These are phyloP conservation scores for Cirrhinus molitorella DNA, from an alignment of 2,797 vertebrate genomes.

Conservation along the genomic window DNA sequence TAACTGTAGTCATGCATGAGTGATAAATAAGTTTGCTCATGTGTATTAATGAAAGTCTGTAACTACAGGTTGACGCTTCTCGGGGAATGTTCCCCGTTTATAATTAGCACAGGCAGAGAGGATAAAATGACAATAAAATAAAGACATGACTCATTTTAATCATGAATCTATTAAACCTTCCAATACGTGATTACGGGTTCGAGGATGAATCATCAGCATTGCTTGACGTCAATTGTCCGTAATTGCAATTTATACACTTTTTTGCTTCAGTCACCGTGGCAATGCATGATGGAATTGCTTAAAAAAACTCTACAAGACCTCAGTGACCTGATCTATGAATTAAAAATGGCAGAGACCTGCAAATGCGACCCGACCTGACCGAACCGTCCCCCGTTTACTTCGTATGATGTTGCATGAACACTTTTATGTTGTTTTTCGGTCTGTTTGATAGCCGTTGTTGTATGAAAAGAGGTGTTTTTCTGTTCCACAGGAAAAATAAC, in stretches of 20 bases:
- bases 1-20: neutral
- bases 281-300: neutral
- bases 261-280: neutral
- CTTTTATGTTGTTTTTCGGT: no score
- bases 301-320: neutral
- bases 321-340: slow-evolving; percentile 10
- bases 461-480: no score
- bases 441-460: neutral
- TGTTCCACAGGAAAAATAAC: neutral
- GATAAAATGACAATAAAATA: neutral
- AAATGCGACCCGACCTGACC: neutral
- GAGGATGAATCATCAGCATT: slow-evolving; percentile 36
- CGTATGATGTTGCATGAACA: neutral
- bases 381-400: neutral
- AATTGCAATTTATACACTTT: slow-evolving; percentile 11
- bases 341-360: neutral
- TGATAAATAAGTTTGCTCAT: neutral
- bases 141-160: slow-evolving; percentile 29
- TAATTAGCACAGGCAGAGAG: neutral
- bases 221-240: slow-evolving; percentile 21
- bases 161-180: neutral
- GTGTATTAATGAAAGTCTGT: slow-evolving; percentile 2
- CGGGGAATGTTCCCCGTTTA: neutral
- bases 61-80: neutral
- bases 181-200: slow-evolving; percentile 22